Evolutionary conservation across 2,113 vertebrate species (phyloP).

Genomic region (Pachyramphus minor): DNA sequence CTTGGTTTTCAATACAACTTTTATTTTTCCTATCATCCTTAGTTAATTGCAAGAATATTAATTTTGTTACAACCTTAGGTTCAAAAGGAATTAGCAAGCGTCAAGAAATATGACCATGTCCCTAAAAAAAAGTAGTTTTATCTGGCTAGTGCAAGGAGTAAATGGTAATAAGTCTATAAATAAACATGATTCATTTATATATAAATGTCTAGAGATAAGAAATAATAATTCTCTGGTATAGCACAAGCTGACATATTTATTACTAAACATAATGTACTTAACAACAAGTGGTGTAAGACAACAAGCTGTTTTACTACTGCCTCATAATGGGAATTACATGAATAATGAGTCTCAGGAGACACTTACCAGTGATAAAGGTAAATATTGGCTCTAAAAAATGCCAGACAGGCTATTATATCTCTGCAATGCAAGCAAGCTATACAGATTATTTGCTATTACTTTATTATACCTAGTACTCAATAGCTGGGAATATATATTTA

Average conservation of each 20-base stretch:
- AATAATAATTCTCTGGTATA: slow-evolving; percentile 12
- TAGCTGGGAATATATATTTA: not conserved
- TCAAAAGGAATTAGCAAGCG: not conserved
- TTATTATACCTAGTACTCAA: slow-evolving; percentile 36
- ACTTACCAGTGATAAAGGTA: slow-evolving; percentile 57
- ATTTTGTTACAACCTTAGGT: not conserved
- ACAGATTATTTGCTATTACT: slow-evolving; percentile 51
- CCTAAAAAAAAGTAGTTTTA: not conserved
- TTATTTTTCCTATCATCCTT: not conserved
- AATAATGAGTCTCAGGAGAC: slow-evolving; percentile 59
- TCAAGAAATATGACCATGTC: not conserved
- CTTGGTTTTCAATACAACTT: not conserved
- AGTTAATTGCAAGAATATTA: not conserved
- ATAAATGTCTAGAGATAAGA: slow-evolving; percentile 21
- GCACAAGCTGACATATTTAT: slow-evolving; percentile 41
- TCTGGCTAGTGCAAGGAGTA: not conserved
- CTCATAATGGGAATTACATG: slow-evolving; percentile 66
- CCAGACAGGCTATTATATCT: slow-evolving; percentile 52
- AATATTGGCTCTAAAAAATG: slow-evolving; percentile 63
- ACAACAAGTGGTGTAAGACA: slow-evolving; percentile 51
- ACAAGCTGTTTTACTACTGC: slow-evolving; percentile 61
- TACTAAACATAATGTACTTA: slow-evolving; percentile 39
- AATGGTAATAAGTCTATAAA: slow-evolving; percentile 12
- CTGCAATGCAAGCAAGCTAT: not conserved
- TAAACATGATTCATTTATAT: slow-evolving; percentile 29